Evolutionary conservation across 2,797 vertebrate species (phyloP).

Genomic region (Galagoides demidoff): DNA sequence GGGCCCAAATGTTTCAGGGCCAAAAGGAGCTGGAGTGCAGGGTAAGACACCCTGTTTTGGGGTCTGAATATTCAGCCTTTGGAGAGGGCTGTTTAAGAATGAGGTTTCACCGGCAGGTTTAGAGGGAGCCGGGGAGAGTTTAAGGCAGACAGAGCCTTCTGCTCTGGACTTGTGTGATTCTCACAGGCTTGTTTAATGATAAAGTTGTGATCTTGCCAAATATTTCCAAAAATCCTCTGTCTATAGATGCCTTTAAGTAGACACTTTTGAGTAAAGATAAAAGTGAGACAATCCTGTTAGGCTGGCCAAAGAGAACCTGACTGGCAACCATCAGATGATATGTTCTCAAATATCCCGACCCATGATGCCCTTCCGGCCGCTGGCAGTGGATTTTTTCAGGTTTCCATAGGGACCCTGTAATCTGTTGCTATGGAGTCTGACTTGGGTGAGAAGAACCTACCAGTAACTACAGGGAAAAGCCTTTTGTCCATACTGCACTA

Average conservation of each 20-base stretch:
- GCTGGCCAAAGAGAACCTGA: background rate
- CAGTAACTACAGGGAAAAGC: slow-evolving; percentile 59
- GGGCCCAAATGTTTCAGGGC: background rate
- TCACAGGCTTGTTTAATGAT: slow-evolving; percentile 48
- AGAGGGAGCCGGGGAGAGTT: background rate
- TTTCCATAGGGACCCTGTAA: slow-evolving; percentile 77
- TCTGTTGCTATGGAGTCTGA: slow-evolving; percentile 74
- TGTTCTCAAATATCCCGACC: slow-evolving; percentile 12
- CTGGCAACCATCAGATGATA: background rate
- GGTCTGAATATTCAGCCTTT: background rate
- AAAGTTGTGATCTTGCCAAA: slow-evolving; percentile 47
- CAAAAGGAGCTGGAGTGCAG: background rate
- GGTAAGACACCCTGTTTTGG: background rate
- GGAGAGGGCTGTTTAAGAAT: background rate
- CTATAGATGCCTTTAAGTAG: background rate
- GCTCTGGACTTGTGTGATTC: slow-evolving; percentile 23
- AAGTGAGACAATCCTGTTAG: slow-evolving; percentile 53
- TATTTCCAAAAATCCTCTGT: slow-evolving; percentile 22
- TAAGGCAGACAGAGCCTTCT: background rate
- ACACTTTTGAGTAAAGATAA: slow-evolving; percentile 30
- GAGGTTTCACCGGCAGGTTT: background rate
- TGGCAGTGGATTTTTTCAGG: slow-evolving; percentile 63
- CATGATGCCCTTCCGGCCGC: slow-evolving; percentile 41
- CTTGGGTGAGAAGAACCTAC: slow-evolving; percentile 69
- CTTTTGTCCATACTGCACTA: slow-evolving; percentile 66